Evolutionary conservation across 2,113 vertebrate species (phyloP), one percentile per base, ranked within the genome.

Genomic region (Crotalus tigris): DNA sequence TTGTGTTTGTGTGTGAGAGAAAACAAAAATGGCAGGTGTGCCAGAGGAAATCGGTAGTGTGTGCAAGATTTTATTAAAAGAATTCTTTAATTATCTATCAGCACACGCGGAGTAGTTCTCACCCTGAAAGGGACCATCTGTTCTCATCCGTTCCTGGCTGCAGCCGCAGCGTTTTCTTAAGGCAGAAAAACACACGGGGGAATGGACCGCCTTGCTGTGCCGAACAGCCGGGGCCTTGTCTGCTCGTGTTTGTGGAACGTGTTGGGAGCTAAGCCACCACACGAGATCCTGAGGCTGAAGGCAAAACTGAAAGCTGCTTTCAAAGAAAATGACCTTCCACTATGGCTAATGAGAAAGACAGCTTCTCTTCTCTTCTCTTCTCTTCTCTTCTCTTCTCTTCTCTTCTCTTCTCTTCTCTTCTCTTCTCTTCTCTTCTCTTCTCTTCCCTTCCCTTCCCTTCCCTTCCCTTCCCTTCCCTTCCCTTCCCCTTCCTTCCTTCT

Each of bases 151-250:
- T 93, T 92, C 94, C 94, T 95, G 93, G 0, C 58, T 87, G 64
- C 0, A 1, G 93, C 94, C 93, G 5, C 95, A 64, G 92, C 1
- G 0, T 94, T 94, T 95, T 94, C 93, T 88, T 54, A 5, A 1
- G 93, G 93, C 94, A 95, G 96, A 95, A 96, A 97, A 96, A 95
- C 96, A 96, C 55, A 33, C 0, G 3, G 26, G 24, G 0, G 51
- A 54, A 93, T 89, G 94, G 95, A 75, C 94, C 92, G 96, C 95
- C 96, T 95, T 93, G 94, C 93, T 90, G 93, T 55, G 87, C 26
- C 0, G 6, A 96, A 97, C 96, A 96, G 94, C 95, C 55, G 1
- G 0, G 5, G 90, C 93, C 87, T 97, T 97, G 95, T 96, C 86
- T 91, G 93, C 93, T 54, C 0, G 46, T 93, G 93, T 93, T 93